phyloP scores from a whole-genome alignment of 2,797 vertebrate genomes.

The Australoheros facetus region DNA sequence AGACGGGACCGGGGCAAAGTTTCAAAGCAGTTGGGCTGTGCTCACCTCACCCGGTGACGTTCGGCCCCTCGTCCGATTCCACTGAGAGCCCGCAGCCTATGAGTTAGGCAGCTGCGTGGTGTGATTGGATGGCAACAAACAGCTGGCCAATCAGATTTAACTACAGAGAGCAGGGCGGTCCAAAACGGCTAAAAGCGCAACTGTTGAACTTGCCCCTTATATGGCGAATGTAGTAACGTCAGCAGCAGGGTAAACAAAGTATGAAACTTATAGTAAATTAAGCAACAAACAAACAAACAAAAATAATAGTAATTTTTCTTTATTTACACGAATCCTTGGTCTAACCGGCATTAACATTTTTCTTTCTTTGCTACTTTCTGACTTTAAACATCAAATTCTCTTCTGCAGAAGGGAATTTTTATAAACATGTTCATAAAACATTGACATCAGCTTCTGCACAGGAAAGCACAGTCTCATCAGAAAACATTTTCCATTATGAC shows the following conservation, averaged over 20 bases:
- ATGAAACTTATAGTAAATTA: neutral
- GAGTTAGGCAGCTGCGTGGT: constrained; percentile 46
- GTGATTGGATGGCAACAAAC: constrained; percentile 67
- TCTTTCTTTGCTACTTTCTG: neutral
- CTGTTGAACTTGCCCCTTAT: neutral
- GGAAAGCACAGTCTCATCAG: neutral
- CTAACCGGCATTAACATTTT: neutral
- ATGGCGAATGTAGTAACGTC: neutral
- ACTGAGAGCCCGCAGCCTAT: constrained; percentile 28
- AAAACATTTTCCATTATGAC: neutral
- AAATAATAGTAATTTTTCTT: neutral
- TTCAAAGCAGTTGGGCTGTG: accelerated
- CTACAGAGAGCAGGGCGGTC: constrained; percentile 45
- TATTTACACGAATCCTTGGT: constrained; percentile 40
- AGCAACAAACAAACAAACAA: neutral
- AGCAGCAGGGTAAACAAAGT: neutral
- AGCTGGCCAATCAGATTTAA: constrained; percentile 64
- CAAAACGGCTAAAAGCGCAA: constrained; percentile 10
- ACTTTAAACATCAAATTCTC: constrained; percentile 8
- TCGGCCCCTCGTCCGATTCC: constrained; percentile 54
- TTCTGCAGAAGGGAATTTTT: constrained; percentile 1
- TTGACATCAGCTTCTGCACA: neutral
- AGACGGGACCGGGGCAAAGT: neutral
- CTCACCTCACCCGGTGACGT: accelerated
- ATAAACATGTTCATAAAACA: constrained; percentile 33